Base-by-base conservation (phyloP, 1,140 invertebrate species). In the Eupristina koningsbergeri region DNA sequence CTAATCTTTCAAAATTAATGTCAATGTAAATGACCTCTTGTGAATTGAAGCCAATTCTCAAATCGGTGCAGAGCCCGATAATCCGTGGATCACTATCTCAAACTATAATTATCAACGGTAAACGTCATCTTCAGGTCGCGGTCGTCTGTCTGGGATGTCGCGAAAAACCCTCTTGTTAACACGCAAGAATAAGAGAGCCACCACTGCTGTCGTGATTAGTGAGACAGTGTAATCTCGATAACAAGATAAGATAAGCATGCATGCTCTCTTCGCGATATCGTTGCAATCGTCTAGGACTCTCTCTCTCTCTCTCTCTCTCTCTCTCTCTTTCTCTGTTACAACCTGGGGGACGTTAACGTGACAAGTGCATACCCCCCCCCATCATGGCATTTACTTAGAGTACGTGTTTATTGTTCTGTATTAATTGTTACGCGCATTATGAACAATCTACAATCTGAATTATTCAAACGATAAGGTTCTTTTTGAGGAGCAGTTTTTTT, bases 21-120 rank as follows among this genome's bases (percentile, higher is more conserved):
- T 69, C 64, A 58, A 80, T 69, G 19, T 26, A 53, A 58, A 39
- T 34, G 64, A 47, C 64, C 78, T 80, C 39, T 31, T 39, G 45
- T 26, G 39, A 69, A 71, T 80, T 29, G 78, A 71, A 36, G 58
- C 36, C 76, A 78, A 78, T 78, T 78, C 58, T 11, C 58, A 22
- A 75, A 31, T 53, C 50, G 50, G 17, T 53, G 50, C 15, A 17
- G 50, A 19, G 50, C 19, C 17, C 50, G 50, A 53, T 53, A 53
- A n/a, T n/a, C 17, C 19, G 11, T 2, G 50, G 17, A 53, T 53
- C 41, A 45, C 5, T 11, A 11, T 45, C 41, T 5, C 41, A 45
- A 11, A 45, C 41, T 45, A 5, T 11, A 45, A 45, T 45, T 45
- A 50, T 50, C 2, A 17, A 2, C 47, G 17, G 13, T 2, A 15